Conservation (phyloP, 2,797 vertebrate genomes). For the Danio kyathit region DNA sequence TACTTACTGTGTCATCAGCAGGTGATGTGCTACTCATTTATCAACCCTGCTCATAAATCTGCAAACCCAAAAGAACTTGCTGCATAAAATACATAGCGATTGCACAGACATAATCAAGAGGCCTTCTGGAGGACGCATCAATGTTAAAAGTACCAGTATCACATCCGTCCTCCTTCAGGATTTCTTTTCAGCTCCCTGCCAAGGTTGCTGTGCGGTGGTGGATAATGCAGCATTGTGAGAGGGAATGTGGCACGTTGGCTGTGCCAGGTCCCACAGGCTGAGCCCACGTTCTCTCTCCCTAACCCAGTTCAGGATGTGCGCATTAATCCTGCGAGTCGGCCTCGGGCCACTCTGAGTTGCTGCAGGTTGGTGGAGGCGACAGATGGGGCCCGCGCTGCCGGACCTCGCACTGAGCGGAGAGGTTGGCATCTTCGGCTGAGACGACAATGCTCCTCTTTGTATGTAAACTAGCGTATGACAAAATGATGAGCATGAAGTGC, state of each 20-base stretch:
- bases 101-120: slow-evolving; percentile 10
- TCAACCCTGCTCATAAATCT: background rate
- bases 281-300: slow-evolving; percentile 72
- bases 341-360: slow-evolving; percentile 62
- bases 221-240: slow-evolving; percentile 62
- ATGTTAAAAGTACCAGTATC: slow-evolving; percentile 52
- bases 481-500: background rate
- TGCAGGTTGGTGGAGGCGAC: slow-evolving; percentile 67
- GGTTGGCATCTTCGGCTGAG: slow-evolving; percentile 78
- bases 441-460: slow-evolving; percentile 65
- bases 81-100: background rate
- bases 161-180: slow-evolving; percentile 55
- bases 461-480: slow-evolving; percentile 24
- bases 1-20: background rate
- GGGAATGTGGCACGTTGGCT: slow-evolving; percentile 58
- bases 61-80: background rate
- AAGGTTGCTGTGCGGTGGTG: slow-evolving; percentile 55
- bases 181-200: slow-evolving; percentile 56
- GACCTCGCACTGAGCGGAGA: slow-evolving; percentile 81
- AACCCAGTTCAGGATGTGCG: slow-evolving; percentile 67
- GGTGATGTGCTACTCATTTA: background rate
- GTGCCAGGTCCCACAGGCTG: slow-evolving; percentile 81
- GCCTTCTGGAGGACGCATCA: slow-evolving; percentile 50
- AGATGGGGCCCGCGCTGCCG: slow-evolving; percentile 73
- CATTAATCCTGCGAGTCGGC: slow-evolving; percentile 65